Percentiles rank a stretch among this genome's conserved stretches.
phyloP scores from a whole-genome alignment of 2,113 vertebrate species.

The Trachemys scripta region DNA sequence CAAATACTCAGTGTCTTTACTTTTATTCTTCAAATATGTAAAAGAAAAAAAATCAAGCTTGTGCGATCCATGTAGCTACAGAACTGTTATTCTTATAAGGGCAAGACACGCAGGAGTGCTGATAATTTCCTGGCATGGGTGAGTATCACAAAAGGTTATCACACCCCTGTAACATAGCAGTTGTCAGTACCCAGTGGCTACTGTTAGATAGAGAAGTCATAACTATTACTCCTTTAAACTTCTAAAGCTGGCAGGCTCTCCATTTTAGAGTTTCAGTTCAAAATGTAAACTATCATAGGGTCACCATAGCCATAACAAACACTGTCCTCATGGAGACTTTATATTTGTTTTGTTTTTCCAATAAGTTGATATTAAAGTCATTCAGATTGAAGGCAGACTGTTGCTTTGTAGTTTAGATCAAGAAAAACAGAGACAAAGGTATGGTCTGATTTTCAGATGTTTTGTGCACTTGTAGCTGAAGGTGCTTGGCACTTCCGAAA shows the following conservation, averaged over 20 bases:
- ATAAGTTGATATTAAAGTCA: neutral
- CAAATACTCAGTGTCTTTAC: neutral
- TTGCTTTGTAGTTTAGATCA: neutral
- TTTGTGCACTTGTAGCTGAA: neutral
- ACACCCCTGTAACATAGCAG: neutral
- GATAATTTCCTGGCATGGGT: neutral
- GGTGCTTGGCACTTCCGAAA: neutral
- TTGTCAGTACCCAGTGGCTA: neutral
- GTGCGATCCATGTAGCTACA: no score
- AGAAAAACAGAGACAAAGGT: neutral
- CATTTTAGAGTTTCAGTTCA: neutral
- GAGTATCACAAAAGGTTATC: neutral
- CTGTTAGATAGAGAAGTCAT: neutral
- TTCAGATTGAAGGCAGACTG: accelerated
- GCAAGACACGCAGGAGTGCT: neutral
- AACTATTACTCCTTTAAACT: neutral
- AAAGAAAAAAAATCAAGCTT: no score
- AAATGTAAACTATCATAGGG: neutral
- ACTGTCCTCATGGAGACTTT: neutral
- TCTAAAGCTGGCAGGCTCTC: neutral
- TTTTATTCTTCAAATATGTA: no score
- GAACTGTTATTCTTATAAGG: no score
- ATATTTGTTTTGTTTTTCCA: no score
- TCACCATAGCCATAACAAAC: neutral
- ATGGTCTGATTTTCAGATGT: neutral